Conservation (phyloP, 2,797 vertebrate genomes). For the Botia kubotai region DNA sequence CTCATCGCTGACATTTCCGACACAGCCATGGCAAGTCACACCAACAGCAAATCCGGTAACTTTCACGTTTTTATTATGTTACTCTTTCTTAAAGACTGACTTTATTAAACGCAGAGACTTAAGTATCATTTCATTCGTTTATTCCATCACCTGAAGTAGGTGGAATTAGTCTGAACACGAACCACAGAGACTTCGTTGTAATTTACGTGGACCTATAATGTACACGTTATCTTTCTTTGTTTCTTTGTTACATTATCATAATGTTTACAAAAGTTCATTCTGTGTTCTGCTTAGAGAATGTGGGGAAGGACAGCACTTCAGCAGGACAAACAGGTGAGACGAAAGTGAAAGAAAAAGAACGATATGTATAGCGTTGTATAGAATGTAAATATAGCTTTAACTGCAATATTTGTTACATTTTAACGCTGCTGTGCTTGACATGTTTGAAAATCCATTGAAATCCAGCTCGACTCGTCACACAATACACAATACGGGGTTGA, state of each 20-base stretch:
- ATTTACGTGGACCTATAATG: background rate
- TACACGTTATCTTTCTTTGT: background rate
- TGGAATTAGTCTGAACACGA: background rate
- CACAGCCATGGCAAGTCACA: constrained; percentile 19
- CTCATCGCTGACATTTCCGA: background rate
- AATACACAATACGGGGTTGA: constrained; percentile 69
- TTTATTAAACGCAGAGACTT: background rate
- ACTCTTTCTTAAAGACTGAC: background rate
- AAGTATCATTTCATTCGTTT: constrained; percentile 7
- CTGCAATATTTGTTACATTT: background rate
- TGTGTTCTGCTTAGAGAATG: background rate
- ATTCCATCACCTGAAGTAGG: background rate
- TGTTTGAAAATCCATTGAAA: constrained; percentile 63
- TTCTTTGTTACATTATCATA: no score
- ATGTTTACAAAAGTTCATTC: background rate
- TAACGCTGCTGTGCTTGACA: constrained; percentile 61
- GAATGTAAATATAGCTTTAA: no score
- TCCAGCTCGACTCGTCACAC: constrained; percentile 53
- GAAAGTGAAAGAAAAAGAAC: background rate
- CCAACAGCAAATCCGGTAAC: constrained; percentile 16
- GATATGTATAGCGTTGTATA: background rate
- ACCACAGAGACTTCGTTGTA: background rate
- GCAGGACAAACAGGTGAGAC: background rate
- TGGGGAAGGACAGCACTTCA: constrained; percentile 19
- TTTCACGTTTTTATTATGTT: background rate